Conservation (phyloP, 2,888 invertebrate species). For the Yponomeuta sedellus region DNA sequence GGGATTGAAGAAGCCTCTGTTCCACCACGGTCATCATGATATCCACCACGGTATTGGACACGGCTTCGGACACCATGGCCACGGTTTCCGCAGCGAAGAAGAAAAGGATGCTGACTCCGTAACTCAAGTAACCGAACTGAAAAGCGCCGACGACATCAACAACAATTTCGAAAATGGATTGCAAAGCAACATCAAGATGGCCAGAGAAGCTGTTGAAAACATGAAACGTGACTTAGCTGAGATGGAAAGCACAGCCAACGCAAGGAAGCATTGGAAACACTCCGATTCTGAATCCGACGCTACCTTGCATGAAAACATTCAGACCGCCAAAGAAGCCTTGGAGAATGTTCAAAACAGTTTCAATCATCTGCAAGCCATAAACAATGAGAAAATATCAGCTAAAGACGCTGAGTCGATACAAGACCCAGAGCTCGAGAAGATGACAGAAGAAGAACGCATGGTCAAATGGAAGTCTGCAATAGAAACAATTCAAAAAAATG, state of each 20-base stretch:
- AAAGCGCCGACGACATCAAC: conserved; percentile 27
- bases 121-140: conserved; percentile 33
- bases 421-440: conserved; percentile 25
- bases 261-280: conserved; percentile 29
- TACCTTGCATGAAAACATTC: conserved; percentile 51
- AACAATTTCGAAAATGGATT: conserved; percentile 38
- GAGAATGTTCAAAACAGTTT: conserved; percentile 25
- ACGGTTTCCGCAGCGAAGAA: conserved; percentile 48
- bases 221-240: conserved; percentile 48
- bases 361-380: not conserved
- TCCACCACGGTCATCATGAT: not conserved
- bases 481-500: conserved; percentile 45
- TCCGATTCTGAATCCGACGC: conserved; percentile 34
- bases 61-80: conserved; percentile 48
- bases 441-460: conserved; percentile 44
- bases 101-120: conserved; percentile 22
- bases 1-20: not conserved
- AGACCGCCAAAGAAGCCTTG: conserved; percentile 48
- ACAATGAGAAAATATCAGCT: not conserved
- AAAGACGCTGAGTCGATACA: not conserved
- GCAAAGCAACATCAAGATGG: conserved; percentile 53
- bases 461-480: conserved; percentile 57
- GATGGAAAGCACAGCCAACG: conserved; percentile 37
- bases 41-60: conserved; percentile 28
- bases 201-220: conserved; percentile 60